phyloP scores from a whole-genome alignment of 2,797 vertebrate genomes.

The Trematomus bernacchii region DNA sequence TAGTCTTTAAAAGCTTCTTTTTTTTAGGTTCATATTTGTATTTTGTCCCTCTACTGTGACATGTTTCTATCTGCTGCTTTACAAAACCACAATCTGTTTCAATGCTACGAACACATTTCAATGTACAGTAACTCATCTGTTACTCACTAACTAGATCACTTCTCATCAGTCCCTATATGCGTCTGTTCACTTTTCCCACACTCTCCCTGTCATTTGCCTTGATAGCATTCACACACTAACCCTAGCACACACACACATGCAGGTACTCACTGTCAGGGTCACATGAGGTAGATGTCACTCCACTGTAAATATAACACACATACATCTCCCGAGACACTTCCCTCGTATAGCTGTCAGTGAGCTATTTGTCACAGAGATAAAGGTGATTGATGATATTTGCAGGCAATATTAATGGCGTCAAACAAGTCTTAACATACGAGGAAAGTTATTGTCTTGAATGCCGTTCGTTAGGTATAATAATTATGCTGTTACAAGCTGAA shows the following conservation, averaged over 20 bases:
- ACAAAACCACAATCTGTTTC: neutral
- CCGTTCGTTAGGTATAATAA: neutral
- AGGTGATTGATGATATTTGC: neutral
- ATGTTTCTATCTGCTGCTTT: slow-evolving; percentile 1
- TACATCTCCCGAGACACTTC: neutral
- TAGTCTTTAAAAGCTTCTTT: too few relatives aligned
- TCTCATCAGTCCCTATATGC: neutral
- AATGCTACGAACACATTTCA: neutral
- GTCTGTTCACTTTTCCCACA: slow-evolving; percentile 25
- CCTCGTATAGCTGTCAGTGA: neutral
- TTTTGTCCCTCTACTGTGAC: too few relatives aligned
- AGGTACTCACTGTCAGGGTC: slow-evolving; percentile 11
- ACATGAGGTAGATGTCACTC: neutral
- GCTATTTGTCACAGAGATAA: neutral
- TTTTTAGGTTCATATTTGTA: too few relatives aligned
- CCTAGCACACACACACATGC: neutral
- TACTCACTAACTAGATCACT: neutral
- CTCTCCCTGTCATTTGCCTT: neutral
- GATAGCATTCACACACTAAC: neutral
- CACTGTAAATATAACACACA: slow-evolving; percentile 1
- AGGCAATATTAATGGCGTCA: neutral
- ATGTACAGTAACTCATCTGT: slow-evolving; percentile 21
- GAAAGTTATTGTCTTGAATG: slow-evolving; percentile 17
- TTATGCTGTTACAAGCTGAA: neutral
- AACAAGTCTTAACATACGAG: neutral